Base-by-base conservation (phyloP, 2,888 invertebrate species). In the Allacma fusca region DNA sequence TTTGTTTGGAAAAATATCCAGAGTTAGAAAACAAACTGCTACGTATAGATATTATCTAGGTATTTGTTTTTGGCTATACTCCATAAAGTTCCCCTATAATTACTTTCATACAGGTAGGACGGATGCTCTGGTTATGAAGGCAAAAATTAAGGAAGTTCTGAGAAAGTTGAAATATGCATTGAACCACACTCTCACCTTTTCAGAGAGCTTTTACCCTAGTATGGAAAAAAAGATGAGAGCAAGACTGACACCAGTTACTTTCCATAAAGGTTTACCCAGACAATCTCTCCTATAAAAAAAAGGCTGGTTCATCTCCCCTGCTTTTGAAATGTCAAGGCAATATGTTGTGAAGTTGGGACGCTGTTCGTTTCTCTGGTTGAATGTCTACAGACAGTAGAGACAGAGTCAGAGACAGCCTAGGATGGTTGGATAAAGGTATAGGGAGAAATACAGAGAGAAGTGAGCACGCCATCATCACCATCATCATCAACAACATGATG, bases 321-420 rank as follows among this genome's bases (percentile, higher is more conserved):
- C 50, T 62, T 62, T 62, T 62, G 62, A 62, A 74, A 74, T 74
- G 74, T 65, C 74, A 74, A 74, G 65, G 64, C 74, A 43, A 24
- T 65, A 44, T 44, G 23, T n/a, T 26, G 12, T 24, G 23, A 62
- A 62, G 62, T 62, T 24, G 7, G 21, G 13, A 7, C 57, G 19
- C 16, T 34, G 5, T 7, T 34, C 5, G 4, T 57, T 21, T 21
- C 16, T 57, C 21, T 16, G 7, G 7, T 57, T 21, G 21, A 21
- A 57, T 21, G 21, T 57, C 21, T 57, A 4, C 13, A 2, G 57
- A 7, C 19, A 21, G 40, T 13, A 40, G 40, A 40, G 40, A 13
- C 7, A 40, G 40, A 40, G 13, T 9, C 40, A 40, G 40, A 40
- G 40, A 40, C n/a, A n/a, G n/a, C n/a, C n/a, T n/a, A n/a, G n/a